Evolutionary conservation across 2,888 invertebrate species (phyloP).

Genomic region (Arctia plantaginis): DNA sequence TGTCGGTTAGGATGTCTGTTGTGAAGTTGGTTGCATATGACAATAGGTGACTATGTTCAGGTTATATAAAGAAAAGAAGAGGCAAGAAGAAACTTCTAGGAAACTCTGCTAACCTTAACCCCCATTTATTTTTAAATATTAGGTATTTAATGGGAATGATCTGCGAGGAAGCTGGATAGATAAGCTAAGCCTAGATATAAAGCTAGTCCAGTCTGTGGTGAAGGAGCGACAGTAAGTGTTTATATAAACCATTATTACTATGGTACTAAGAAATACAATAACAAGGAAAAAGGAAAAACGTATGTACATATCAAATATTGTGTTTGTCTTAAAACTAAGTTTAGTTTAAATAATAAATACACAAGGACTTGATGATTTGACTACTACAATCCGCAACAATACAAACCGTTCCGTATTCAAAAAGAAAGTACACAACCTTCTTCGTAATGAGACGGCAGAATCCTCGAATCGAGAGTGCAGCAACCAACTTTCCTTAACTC

Average conservation of each 20-base stretch:
- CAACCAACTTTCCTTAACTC: too few relatives aligned
- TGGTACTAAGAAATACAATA: neutral
- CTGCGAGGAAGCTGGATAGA: neutral
- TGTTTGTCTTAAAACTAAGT: neutral
- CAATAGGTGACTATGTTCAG: too few relatives aligned
- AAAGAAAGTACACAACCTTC: too few relatives aligned
- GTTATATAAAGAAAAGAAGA: too few relatives aligned
- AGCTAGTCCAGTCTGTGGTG: conserved; percentile 42
- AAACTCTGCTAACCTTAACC: neutral
- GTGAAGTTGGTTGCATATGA: neutral
- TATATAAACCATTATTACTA: conserved; percentile 18
- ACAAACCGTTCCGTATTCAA: too few relatives aligned
- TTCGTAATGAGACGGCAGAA: too few relatives aligned
- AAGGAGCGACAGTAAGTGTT: conserved; percentile 7
- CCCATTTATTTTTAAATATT: neutral
- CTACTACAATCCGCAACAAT: neutral
- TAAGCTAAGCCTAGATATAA: conserved; percentile 20
- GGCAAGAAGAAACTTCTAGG: too few relatives aligned
- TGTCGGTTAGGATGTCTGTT: neutral
- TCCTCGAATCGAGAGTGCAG: too few relatives aligned
- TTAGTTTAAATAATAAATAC: neutral
- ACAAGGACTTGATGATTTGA: neutral
- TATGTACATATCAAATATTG: neutral
- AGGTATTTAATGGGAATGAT: neutral
- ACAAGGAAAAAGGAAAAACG: neutral